Evolutionary conservation across 2,797 vertebrate species (phyloP).

Genomic region (Chaetodon trifasciatus): DNA sequence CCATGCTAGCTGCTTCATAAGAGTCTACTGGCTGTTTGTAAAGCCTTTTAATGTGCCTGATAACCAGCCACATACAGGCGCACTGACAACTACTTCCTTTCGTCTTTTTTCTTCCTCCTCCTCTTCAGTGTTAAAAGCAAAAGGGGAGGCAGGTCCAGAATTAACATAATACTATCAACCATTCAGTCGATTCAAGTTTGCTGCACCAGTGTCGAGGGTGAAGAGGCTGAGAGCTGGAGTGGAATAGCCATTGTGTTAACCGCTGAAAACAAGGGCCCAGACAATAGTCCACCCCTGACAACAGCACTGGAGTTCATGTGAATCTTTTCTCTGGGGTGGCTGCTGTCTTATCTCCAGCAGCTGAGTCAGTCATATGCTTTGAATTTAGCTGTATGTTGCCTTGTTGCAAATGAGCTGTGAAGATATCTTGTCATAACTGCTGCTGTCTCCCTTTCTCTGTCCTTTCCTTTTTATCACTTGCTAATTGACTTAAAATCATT

Average conservation of each 20-base stretch:
- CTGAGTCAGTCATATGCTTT: constrained; percentile 63
- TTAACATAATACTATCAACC: constrained; percentile 47
- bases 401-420: constrained; percentile 72
- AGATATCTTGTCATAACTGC: constrained; percentile 67
- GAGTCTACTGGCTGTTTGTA: constrained; percentile 67
- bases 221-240: constrained; percentile 32
- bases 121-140: constrained; percentile 44
- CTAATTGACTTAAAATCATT: constrained; percentile 78
- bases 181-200: constrained; percentile 37
- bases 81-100: constrained; percentile 44
- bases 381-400: constrained; percentile 52
- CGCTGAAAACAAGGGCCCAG: constrained; percentile 50
- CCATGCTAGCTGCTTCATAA: constrained; percentile 53
- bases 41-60: constrained; percentile 65
- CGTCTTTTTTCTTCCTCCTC: constrained; percentile 30
- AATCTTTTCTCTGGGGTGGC: constrained; percentile 49
- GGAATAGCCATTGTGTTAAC: constrained; percentile 50
- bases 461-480: constrained; percentile 52
- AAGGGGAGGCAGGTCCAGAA: constrained; percentile 40
- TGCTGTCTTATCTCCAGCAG: constrained; percentile 57
- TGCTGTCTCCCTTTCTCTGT: constrained; percentile 62
- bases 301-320: constrained; percentile 60
- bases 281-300: constrained; percentile 54
- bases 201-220: constrained; percentile 30
- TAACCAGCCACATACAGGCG: constrained; percentile 53